Base-by-base conservation (phyloP, 2,888 invertebrate genomes). In the Melanostoma mellinum region DNA sequence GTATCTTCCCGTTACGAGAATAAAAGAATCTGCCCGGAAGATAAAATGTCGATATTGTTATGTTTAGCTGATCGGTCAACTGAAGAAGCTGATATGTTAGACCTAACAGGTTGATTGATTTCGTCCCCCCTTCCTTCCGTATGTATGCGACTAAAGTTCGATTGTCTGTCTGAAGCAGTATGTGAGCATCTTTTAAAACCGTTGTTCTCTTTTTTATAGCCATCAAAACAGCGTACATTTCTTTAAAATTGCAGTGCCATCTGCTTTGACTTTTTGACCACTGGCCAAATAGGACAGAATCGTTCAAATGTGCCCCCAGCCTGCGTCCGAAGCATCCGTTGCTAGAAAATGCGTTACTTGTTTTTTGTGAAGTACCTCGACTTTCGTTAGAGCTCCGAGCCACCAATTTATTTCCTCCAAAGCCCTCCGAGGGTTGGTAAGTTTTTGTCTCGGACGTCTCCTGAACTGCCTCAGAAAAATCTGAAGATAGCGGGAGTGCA, bases 161-260 rank as follows among this genome's bases (percentile, higher is more conserved):
- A 20, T 76, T 76, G 55, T 55, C 75, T 20, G 65, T 33, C 36
- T 75, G 58, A 4, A 74, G 74, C n/a, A 73, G 10, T 3, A 72
- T 55, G 33, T 72, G 53, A 4, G 72, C 30, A 8, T 10, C n/a
- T 33, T 5, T 35, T 10, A 53, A 10, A n/a, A 35, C 3, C 6
- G 35, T 6, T 10, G 5, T n/a, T 9, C 6, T 33, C 0, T 9
- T n/a, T 4, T 9, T 30, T 65, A 56, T 58, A 6, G 65, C 56
- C n/a, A 33, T 50, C 2, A 20, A 33, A 32, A 72, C 36, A 0
- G 35, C 10, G 3, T 36, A 52, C 61, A 72, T 61, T 6, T 73
- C 72, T 10, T 63, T 72, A 38, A 63, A 3, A 36, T 72, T 72
- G 33, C 8, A 48, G 5, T 55, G 61, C 58, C 58, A 58, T 6